Percentiles rank a stretch among this genome's conserved stretches.
Evolutionary conservation across 2,113 vertebrate genomes (phyloP).

Genomic region (Syngnathoides biaculeatus): DNA sequence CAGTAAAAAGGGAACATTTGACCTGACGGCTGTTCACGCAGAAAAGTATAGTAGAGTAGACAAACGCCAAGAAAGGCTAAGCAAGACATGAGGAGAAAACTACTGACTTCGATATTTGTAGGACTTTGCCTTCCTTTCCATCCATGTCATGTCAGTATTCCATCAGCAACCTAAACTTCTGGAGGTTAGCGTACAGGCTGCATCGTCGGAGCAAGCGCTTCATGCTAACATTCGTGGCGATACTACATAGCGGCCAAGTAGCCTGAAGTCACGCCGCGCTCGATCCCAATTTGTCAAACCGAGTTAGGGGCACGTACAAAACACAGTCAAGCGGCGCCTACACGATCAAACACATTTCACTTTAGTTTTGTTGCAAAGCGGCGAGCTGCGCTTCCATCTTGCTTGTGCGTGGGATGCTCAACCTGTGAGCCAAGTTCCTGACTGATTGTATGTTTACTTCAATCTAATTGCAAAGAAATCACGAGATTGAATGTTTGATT

Average conservation of each 20-base stretch:
- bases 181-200: background rate
- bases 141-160: background rate
- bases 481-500: background rate
- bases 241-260: background rate
- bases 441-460: slow-evolving; percentile 2
- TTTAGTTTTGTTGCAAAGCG: background rate
- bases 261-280: background rate
- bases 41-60: slow-evolving; percentile 19
- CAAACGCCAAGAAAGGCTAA: slow-evolving; percentile 15
- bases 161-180: background rate
- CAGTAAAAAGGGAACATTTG: slow-evolving; percentile 59
- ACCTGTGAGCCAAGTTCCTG: background rate
- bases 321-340: background rate
- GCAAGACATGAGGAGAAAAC: slow-evolving; percentile 5
- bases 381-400: background rate
- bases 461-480: background rate
- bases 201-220: background rate
- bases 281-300: background rate
- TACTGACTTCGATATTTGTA: background rate
- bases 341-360: background rate
- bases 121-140: background rate
- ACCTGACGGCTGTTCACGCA: slow-evolving; percentile 41
- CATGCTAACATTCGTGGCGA: background rate
- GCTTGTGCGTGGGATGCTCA: background rate
- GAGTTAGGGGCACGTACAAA: background rate